phyloP scores from a whole-genome alignment of 2,113 vertebrate genomes.

The Centrocercus urophasianus region DNA sequence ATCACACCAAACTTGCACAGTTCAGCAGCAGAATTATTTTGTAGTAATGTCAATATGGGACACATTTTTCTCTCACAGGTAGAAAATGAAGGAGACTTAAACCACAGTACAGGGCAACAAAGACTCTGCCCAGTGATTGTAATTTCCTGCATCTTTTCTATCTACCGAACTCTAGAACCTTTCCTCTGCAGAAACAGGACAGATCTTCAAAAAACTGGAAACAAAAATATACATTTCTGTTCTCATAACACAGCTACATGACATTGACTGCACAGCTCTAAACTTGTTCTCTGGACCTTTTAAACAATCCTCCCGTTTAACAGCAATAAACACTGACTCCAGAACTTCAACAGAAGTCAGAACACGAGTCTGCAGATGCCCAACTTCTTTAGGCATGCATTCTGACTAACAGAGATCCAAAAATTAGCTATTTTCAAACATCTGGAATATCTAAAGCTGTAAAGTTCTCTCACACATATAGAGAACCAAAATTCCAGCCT shows the following conservation, averaged over 20 bases:
- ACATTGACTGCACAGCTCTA: not conserved
- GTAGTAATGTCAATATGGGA: not conserved
- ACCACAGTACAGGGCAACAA: not conserved
- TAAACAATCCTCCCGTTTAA: not conserved
- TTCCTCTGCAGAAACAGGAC: not conserved
- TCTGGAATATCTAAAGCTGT: not conserved
- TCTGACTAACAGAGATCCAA: not conserved
- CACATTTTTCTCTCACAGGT: not conserved
- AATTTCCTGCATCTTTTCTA: not conserved
- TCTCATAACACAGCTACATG: not conserved
- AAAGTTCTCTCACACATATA: not conserved
- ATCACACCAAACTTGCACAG: not conserved
- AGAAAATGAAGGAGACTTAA: not conserved
- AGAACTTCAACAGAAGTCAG: not conserved
- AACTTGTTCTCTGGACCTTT: not conserved
- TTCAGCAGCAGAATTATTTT: not conserved
- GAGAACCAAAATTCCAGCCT: not conserved
- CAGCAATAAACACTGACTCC: not conserved
- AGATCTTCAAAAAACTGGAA: constrained; percentile 3
- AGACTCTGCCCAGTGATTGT: not conserved
- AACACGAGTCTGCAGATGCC: not conserved
- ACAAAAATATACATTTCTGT: not conserved
- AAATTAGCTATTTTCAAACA: not conserved
- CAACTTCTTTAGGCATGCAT: not conserved
- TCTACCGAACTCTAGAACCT: not conserved